phyloP scores from a whole-genome alignment of 2,888 invertebrate species.

The Leistus spinibarbis region DNA sequence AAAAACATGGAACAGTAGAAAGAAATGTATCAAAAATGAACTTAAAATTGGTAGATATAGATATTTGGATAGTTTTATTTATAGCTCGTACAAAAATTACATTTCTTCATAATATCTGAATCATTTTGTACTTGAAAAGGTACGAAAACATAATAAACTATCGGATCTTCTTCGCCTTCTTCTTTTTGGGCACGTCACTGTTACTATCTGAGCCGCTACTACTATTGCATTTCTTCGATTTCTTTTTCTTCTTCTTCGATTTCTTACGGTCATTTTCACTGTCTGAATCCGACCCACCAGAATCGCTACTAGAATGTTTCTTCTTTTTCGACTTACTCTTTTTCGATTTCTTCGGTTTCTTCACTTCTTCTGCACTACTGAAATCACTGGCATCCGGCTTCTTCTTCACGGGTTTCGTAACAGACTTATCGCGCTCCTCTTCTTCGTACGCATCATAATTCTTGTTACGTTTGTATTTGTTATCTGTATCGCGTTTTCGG shows the following conservation, averaged over 20 bases:
- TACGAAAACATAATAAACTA: neutral
- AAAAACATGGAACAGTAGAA: too few relatives aligned
- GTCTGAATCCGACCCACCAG: constrained; percentile 32
- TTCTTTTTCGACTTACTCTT: constrained; percentile 25
- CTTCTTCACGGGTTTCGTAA: constrained; percentile 49
- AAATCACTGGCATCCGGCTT: constrained; percentile 39
- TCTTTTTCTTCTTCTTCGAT: constrained; percentile 28
- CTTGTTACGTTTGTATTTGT: constrained; percentile 45
- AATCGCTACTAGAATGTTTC: constrained; percentile 27
- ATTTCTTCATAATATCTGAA: neutral
- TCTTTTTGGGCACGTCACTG: constrained; percentile 25
- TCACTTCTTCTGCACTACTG: constrained; percentile 49
- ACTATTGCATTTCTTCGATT: constrained; percentile 9
- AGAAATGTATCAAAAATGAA: neutral
- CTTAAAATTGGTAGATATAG: neutral
- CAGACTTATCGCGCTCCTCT: constrained; percentile 53
- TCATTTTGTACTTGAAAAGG: neutral
- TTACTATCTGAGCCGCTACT: constrained; percentile 22
- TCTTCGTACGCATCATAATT: constrained; percentile 45
- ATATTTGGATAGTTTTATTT: neutral
- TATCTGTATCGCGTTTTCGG: constrained; percentile 39
- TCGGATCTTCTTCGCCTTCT: constrained; percentile 1
- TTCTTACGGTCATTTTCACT: constrained; percentile 27
- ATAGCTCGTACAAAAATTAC: constrained; percentile 2
- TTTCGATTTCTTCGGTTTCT: constrained; percentile 42